These are phyloP conservation scores for Macquaria ambigua DNA, from an alignment of 2,113 vertebrate species.

Conservation along the genomic window DNA sequence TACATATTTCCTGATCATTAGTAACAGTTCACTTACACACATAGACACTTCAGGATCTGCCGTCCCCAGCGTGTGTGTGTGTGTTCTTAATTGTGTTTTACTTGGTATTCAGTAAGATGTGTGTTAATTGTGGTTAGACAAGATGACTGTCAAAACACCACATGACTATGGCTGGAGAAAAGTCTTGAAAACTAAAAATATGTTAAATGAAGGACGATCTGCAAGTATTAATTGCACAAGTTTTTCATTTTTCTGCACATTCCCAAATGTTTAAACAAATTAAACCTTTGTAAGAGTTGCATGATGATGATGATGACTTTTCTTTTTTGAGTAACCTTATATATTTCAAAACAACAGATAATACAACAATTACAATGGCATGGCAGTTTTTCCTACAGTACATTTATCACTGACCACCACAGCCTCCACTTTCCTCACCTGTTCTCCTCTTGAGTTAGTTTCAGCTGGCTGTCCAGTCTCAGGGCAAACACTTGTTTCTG, in stretches of 20 bases:
- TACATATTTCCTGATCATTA: too few species aligned
- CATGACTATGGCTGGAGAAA: not conserved
- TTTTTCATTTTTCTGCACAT: not conserved
- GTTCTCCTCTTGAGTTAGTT: constrained; percentile 93
- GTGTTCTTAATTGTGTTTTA: not conserved
- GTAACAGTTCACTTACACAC: too few species aligned
- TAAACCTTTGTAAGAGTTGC: not conserved
- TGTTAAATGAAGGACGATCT: too few species aligned
- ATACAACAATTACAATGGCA: not conserved
- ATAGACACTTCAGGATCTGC: not conserved
- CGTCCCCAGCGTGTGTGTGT: not conserved
- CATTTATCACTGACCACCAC: not conserved
- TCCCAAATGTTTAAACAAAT: too few species aligned
- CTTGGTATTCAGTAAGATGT: not conserved
- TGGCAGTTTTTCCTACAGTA: not conserved
- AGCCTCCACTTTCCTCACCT: constrained; percentile 81
- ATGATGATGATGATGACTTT: too few species aligned
- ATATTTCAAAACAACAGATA: not conserved
- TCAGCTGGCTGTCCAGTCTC: constrained; percentile 92
- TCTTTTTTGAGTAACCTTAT: not conserved
- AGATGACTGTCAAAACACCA: not conserved
- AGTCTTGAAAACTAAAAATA: not conserved
- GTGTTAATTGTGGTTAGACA: too few species aligned
- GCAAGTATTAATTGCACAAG: not conserved
- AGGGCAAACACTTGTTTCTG: constrained; percentile 95